phyloP scores from a whole-genome alignment of 1,140 invertebrate genomes.

The Heterodera schachtii region DNA sequence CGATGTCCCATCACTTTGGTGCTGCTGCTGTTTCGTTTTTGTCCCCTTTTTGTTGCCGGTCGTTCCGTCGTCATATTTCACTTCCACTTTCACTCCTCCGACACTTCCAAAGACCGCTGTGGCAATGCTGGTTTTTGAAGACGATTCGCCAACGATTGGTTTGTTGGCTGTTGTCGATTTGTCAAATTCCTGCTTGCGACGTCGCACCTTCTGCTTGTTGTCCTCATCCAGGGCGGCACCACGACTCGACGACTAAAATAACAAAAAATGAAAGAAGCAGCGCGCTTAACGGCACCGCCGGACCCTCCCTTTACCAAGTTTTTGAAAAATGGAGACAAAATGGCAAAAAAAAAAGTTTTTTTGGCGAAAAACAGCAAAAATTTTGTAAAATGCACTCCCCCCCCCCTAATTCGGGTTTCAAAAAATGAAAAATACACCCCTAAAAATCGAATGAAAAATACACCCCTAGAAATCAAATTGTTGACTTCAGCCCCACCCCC shows the following conservation, averaged over 20 bases:
- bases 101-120: neutral
- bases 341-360: no score
- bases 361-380: no score
- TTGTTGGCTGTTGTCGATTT: neutral
- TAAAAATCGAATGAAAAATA: no score
- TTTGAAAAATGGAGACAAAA: no score
- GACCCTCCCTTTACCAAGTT: no score
- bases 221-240: neutral
- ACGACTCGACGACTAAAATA: neutral
- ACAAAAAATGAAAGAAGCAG: neutral
- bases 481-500: no score
- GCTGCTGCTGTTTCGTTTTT: slow-evolving; percentile 1
- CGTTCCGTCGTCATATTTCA: neutral
- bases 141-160: neutral
- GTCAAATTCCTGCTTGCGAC: neutral
- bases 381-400: no score
- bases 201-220: neutral
- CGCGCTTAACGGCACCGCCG: no score
- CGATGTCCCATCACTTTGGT: neutral
- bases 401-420: no score
- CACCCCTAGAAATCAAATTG: no score
- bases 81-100: neutral
- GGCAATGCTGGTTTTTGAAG: no score
- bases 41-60: neutral
- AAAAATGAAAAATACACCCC: no score